Percentiles rank a stretch among this genome's conserved stretches.
phyloP scores from a whole-genome alignment of 2,113 vertebrate species.

The Eleginops maclovinus region DNA sequence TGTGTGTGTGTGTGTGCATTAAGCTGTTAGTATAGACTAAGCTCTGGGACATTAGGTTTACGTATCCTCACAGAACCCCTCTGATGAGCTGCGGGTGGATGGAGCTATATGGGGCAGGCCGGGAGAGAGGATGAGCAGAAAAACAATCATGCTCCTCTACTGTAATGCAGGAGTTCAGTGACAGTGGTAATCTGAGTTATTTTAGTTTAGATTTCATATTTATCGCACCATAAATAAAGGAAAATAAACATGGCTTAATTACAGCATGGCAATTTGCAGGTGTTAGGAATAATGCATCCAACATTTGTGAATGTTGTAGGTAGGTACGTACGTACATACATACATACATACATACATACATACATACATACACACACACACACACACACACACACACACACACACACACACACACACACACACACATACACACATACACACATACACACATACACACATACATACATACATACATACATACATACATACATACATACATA shows the following conservation, averaged over 20 bases:
- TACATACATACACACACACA: too few relatives aligned
- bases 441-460: too few relatives aligned
- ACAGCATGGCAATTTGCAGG: not conserved
- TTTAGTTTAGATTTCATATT: not conserved
- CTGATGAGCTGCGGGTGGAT: constrained; percentile 26
- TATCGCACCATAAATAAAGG: not conserved
- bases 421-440: too few relatives aligned
- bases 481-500: too few relatives aligned
- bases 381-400: too few relatives aligned
- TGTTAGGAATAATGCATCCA: not conserved
- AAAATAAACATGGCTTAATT: not conserved
- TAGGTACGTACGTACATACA: too few relatives aligned
- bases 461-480: too few relatives aligned
- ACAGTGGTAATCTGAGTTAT: not conserved
- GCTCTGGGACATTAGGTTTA: constrained; percentile 37
- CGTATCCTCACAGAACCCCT: constrained; percentile 44
- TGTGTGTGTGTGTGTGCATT: constrained; percentile 37
- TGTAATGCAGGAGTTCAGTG: constrained; percentile 2
- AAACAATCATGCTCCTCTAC: constrained; percentile 4
- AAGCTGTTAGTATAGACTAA: constrained; percentile 62
- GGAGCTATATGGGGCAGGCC: constrained; percentile 13
- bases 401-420: too few relatives aligned
- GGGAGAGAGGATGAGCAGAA: not conserved
- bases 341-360: too few relatives aligned
- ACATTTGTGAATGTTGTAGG: too few relatives aligned